These are phyloP conservation scores for Gymnogyps californianus DNA, from an alignment of 2,113 vertebrate genomes.

Conservation along the genomic window DNA sequence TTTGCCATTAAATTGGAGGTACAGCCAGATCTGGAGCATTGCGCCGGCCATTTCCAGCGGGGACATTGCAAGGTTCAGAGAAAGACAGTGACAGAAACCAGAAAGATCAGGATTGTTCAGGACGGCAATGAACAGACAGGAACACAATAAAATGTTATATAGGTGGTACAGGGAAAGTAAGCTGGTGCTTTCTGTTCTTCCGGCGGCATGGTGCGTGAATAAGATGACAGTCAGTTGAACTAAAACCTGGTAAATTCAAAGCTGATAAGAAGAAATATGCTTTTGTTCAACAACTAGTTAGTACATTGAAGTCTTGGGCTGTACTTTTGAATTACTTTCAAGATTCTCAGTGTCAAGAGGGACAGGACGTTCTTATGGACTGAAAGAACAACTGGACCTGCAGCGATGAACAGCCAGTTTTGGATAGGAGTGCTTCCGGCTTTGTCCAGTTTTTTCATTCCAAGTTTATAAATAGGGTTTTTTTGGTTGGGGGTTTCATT, in stretches of 20 bases:
- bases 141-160: not conserved
- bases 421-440: not conserved
- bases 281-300: not conserved
- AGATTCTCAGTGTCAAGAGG: not conserved
- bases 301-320: not conserved
- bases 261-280: not conserved
- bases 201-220: not conserved
- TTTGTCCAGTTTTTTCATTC: not conserved
- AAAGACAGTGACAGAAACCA: not conserved
- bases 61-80: not conserved
- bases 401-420: not conserved
- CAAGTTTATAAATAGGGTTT: not conserved
- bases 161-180: not conserved
- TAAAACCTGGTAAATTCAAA: not conserved
- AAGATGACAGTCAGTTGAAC: not conserved
- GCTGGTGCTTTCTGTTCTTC: not conserved
- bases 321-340: not conserved
- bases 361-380: not conserved
- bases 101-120: not conserved
- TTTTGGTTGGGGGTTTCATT: not conserved
- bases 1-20: not conserved
- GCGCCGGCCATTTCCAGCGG: not conserved
- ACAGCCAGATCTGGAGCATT: not conserved
- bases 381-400: not conserved
- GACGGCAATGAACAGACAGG: not conserved